Evolutionary conservation across 2,113 vertebrate genomes (phyloP).

Genomic region (Dendropsophus ebraccatus): DNA sequence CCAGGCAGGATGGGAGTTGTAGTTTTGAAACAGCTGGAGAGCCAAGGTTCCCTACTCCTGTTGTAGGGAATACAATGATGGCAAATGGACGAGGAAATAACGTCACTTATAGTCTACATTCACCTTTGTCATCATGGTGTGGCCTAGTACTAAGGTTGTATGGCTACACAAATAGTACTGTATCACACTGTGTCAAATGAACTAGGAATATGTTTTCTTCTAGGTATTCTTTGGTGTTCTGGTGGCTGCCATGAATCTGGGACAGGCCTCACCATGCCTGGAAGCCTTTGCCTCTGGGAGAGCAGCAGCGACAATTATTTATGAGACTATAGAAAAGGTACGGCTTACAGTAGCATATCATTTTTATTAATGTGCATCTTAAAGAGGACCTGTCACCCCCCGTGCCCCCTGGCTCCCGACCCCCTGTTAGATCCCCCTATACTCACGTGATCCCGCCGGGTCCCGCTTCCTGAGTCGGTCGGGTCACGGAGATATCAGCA

Average conservation of each 20-base stretch:
- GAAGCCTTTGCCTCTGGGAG: conserved; percentile 94
- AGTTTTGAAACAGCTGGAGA: too few relatives aligned
- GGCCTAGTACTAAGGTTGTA: not conserved
- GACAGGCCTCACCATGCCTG: conserved; percentile 90
- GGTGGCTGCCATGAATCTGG: conserved; percentile 90
- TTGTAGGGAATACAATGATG: not conserved
- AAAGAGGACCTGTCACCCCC: too few relatives aligned
- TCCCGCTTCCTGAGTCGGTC: too few relatives aligned
- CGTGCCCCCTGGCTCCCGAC: too few relatives aligned
- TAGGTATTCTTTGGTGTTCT: conserved; percentile 95
- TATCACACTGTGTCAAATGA: not conserved
- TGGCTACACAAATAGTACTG: too few relatives aligned
- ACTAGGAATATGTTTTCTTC: not conserved
- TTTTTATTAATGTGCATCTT: too few relatives aligned
- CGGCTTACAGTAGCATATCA: conserved; percentile 61
- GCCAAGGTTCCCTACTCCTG: too few relatives aligned
- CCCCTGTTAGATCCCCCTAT: too few relatives aligned
- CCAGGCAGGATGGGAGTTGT: too few relatives aligned
- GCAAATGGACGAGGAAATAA: not conserved
- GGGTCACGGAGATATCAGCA: too few relatives aligned
- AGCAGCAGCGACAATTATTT: conserved; percentile 89
- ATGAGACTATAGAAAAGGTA: conserved; percentile 92
- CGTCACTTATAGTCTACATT: not conserved
- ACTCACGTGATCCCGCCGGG: too few relatives aligned
- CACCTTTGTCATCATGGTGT: not conserved